Base-by-base conservation (phyloP, 2,797 vertebrate species). In the Notolabrus celidotus region DNA sequence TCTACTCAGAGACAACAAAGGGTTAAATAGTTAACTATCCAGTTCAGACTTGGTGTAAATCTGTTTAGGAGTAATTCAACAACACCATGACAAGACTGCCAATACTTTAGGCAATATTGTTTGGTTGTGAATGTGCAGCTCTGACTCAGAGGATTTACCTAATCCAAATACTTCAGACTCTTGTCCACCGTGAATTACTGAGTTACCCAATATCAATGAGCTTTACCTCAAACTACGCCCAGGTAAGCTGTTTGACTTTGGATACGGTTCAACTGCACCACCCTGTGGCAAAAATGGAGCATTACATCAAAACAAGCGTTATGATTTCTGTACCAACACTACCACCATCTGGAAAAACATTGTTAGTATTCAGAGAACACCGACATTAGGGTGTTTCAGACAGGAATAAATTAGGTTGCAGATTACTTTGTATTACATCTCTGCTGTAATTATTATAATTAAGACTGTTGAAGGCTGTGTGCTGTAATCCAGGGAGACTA, bases 281-380 rank as follows among this genome's bases (percentile, higher is more conserved):
- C 56, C 0, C 0, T 43, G 63, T 77, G 83, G 66, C 65, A 22
- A 7, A 29, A 39, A 20, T 6, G 0, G 7, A 10, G 3, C 7
- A 74, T 49, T 53, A 63, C 58, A 56, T 5, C 9, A 39, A 10
- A 36, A 17, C 1, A 2, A 45, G 3, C 7, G 4, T 17, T 0
- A 12, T 10, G 10, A 17, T 27, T 29, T 1, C 7, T 25, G 2
- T 15, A 56, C 23, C 46, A 15, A 6, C 19, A 69, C 67, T 54
- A 71, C 77, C 77, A 66, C 43, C 72, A 0, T 25, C 19, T 74
- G 73, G 76, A 25, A 11, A 71, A 17, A 9, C 20, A 2, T 12
- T 1, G n/a, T 5, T 16, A 31, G 7, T 39, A 60, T 19, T 57
- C 8, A 53, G n/a, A 59, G 16, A 6, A 34, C n/a, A 51, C 33